These are phyloP conservation scores for Drosophila meridiana DNA, from an alignment of 2,888 invertebrate genomes.

Conservation along the genomic window DNA sequence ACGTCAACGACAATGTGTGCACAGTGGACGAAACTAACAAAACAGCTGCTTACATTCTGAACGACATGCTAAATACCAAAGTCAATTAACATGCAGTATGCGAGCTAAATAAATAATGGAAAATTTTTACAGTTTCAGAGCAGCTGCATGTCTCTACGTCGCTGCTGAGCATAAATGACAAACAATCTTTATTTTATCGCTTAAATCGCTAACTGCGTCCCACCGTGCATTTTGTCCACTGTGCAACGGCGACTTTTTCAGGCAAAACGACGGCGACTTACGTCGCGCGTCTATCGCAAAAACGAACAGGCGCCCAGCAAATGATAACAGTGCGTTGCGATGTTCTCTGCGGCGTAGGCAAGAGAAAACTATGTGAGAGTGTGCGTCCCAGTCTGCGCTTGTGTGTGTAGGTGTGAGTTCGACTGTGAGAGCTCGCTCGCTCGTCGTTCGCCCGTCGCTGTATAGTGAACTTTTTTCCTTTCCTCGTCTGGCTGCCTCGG, in stretches of 20 bases:
- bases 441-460: constrained; percentile 25
- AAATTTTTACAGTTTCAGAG: constrained; percentile 5
- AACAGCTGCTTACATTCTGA: constrained; percentile 14
- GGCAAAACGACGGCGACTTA: constrained; percentile 80
- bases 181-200: constrained; percentile 9
- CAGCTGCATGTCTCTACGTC: not conserved
- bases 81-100: constrained; percentile 14
- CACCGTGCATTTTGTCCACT: constrained; percentile 47
- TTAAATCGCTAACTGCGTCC: not conserved
- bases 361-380: constrained; percentile 11
- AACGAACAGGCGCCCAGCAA: constrained; percentile 81
- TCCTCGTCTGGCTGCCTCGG: constrained; percentile 36
- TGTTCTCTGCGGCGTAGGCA: constrained; percentile 20
- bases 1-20: constrained; percentile 44
- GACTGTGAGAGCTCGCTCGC: constrained; percentile 24
- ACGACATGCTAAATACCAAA: constrained; percentile 12
- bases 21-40: constrained; percentile 43
- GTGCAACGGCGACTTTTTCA: constrained; percentile 73
- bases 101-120: constrained; percentile 17
- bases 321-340: constrained; percentile 21
- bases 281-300: constrained; percentile 85
- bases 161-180: not conserved
- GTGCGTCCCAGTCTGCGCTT: constrained; percentile 9
- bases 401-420: constrained; percentile 4
- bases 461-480: constrained; percentile 34